Conservation (phyloP, 2,113 vertebrate genomes). For the Rhabdornis inornatus region DNA sequence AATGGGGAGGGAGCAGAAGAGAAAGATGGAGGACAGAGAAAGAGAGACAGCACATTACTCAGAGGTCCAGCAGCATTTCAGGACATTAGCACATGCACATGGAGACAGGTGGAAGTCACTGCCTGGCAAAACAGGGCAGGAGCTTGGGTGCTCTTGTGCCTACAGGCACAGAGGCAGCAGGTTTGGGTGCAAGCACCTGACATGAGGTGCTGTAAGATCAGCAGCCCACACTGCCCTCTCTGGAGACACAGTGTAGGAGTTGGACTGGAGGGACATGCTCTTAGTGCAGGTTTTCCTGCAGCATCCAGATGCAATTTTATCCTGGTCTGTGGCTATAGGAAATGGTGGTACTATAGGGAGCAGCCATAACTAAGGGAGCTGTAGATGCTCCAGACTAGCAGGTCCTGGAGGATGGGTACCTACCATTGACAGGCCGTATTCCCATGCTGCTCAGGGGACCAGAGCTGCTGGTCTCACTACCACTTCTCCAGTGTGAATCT, state of each 20-base stretch:
- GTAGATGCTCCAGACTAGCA: not conserved
- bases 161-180: not conserved
- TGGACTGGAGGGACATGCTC: not conserved
- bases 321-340: not conserved
- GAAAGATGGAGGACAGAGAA: not conserved
- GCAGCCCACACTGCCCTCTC: not conserved
- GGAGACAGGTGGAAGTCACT: not conserved
- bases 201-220: not conserved
- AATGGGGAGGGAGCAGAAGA: not conserved
- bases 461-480: constrained; percentile 65
- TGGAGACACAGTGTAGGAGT: not conserved
- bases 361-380: not conserved
- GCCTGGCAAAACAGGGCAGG: not conserved
- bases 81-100: not conserved
- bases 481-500: constrained; percentile 63
- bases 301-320: not conserved
- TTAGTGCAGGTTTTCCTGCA: not conserved
- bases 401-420: not conserved
- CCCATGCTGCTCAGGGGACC: constrained; percentile 47
- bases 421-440: constrained; percentile 83
- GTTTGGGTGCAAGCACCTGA: not conserved
- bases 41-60: constrained; percentile 33
- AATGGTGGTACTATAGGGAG: not conserved
- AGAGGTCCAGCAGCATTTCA: not conserved
- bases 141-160: not conserved